These are phyloP conservation scores for Adrianichthys oophorus DNA, from an alignment of 2,797 vertebrate genomes.

Conservation along the genomic window DNA sequence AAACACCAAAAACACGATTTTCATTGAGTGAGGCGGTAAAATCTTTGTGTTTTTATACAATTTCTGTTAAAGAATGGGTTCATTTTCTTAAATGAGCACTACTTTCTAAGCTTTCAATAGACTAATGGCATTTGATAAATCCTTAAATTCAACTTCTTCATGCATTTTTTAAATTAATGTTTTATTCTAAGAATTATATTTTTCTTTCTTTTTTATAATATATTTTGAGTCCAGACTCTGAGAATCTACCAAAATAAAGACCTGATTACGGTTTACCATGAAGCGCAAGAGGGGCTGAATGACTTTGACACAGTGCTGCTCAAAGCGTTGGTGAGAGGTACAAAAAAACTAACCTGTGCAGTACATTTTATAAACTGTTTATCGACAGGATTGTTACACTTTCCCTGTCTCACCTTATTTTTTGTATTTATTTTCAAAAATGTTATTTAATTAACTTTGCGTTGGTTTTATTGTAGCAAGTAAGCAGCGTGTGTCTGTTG, in stretches of 20 bases:
- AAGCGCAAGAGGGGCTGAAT: slow-evolving; percentile 82
- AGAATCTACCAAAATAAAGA: slow-evolving; percentile 84
- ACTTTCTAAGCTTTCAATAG: too few relatives aligned
- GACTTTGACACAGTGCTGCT: slow-evolving; percentile 91
- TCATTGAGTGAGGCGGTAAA: too few relatives aligned
- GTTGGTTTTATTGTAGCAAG: slow-evolving; percentile 72
- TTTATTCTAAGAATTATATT: neutral
- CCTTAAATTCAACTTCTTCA: neutral
- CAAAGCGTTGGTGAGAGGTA: slow-evolving; percentile 86
- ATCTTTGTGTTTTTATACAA: too few relatives aligned
- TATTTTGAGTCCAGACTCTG: slow-evolving; percentile 69
- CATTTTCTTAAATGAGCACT: too few relatives aligned
- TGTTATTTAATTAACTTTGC: slow-evolving; percentile 4
- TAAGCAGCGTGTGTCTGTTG: slow-evolving; percentile 63
- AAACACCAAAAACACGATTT: too few relatives aligned
- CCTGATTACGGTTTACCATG: slow-evolving; percentile 82
- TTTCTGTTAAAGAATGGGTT: too few relatives aligned
- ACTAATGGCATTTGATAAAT: too few relatives aligned
- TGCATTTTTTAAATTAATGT: neutral
- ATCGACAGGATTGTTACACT: fast-evolving
- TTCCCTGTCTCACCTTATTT: neutral
- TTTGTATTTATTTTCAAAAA: neutral
- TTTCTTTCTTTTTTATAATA: neutral
- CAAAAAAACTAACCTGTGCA: neutral
- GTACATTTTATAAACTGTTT: neutral